Base-by-base conservation (phyloP, 2,888 invertebrate species). In the Macaria liturata region DNA sequence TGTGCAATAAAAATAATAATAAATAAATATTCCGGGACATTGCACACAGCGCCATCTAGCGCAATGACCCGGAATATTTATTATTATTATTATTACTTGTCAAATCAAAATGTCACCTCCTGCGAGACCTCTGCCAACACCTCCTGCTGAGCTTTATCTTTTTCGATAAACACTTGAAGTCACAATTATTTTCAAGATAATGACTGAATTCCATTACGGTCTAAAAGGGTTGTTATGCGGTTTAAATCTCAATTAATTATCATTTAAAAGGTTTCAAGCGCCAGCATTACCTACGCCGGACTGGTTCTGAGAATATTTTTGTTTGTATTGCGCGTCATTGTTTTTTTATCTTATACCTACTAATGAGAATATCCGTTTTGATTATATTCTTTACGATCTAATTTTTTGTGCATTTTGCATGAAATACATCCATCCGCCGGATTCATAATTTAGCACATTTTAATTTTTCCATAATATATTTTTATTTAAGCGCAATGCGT, bases 81-180 rank as follows among this genome's bases (percentile, higher is more conserved):
- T n/a, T n/a, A n/a, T n/a, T n/a, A n/a, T n/a, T n/a, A n/a, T n/a
- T n/a, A n/a, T n/a, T n/a, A n/a, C n/a, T 72, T 74, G 71, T 71
- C 77, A 80, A 80, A 84, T 83, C 82, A 83, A 37, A 78, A 54
- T 43, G 63, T 69, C 64, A 67, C 62, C 64, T 44, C 39, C 20
- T 20, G 20, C 20, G 20, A 20, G 20, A 20, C 20, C 45, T 39
- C 4, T 32, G 30, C 72, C 72, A 76, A 69, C 66, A 70, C 73
- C 78, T 66, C 78, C 75, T 71, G 74, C 72, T 58, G 75, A 62
- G 76, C 68, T 71, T 72, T 74, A 75, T 76, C 74, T 68, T 63
- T 64, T 79, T 70, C 68, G 75, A 75, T 76, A 65, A 71, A 46
- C 61, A 37, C 34, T 37, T 37, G 7, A 37, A 37, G 69, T 74